A percentile compares a stretch with the other conserved stretches of the same genome.
Conservation (phyloP, 2,113 vertebrate genomes). For the Pollachius pollachius region DNA sequence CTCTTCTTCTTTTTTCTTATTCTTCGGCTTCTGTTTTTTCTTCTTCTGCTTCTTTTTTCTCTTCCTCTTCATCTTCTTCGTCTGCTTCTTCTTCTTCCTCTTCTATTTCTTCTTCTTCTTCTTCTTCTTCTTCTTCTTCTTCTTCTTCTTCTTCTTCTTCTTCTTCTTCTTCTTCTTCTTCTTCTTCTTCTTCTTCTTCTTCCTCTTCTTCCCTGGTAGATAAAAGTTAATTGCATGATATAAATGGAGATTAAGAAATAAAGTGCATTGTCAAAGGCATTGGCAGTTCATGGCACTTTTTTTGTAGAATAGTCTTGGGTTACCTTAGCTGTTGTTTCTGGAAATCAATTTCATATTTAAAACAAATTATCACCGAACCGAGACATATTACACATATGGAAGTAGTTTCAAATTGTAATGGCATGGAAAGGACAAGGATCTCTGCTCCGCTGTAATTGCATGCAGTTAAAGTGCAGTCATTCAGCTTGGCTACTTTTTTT, state of each 20-base stretch:
- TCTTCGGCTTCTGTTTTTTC: neutral
- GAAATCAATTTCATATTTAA: slow-evolving; percentile 65
- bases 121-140: too few species aligned
- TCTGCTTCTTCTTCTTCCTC: neutral
- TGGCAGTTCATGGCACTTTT: slow-evolving; percentile 33
- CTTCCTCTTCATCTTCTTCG: neutral
- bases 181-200: too few species aligned
- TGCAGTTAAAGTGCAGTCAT: slow-evolving; percentile 36
- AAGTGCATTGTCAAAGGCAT: neutral
- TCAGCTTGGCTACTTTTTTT: neutral
- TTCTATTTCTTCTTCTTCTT: too few species aligned
- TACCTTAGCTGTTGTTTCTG: slow-evolving; percentile 47
- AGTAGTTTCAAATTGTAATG: slow-evolving; percentile 43
- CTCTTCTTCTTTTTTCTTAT: slow-evolving; percentile 4
- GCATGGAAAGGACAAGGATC: slow-evolving; percentile 41
- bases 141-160: neutral
- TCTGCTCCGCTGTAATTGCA: slow-evolving; percentile 45
- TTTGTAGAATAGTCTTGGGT: slow-evolving; percentile 34
- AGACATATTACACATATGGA: slow-evolving; percentile 61
- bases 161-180: neutral
- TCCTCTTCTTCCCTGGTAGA: neutral
- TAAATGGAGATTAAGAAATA: slow-evolving; percentile 3
- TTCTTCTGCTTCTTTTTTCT: too few species aligned
- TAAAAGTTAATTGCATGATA: neutral
- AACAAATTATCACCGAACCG: slow-evolving; percentile 60